These are phyloP conservation scores for Amphiduros pacificus DNA, from an alignment of 2,888 invertebrate species.

Conservation along the genomic window DNA sequence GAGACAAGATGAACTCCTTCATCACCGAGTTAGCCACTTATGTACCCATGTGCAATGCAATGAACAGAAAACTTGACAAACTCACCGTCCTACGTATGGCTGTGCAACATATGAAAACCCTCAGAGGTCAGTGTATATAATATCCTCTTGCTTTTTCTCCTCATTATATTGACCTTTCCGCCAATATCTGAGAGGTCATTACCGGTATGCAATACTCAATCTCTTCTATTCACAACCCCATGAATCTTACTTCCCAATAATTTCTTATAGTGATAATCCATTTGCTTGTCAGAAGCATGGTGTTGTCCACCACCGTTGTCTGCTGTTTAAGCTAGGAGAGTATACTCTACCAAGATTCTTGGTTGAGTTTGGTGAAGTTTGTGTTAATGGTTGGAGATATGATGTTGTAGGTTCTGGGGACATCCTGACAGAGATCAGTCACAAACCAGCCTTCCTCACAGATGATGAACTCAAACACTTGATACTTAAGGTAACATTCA, in stretches of 20 bases:
- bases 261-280: background rate
- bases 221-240: too few relatives aligned
- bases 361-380: background rate
- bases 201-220: too few relatives aligned
- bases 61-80: constrained; percentile 91
- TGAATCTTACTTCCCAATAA: too few relatives aligned
- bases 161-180: too few relatives aligned
- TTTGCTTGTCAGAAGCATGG: background rate
- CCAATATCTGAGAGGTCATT: too few relatives aligned
- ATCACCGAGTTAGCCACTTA: constrained; percentile 86
- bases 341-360: background rate
- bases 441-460: constrained; percentile 79
- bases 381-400: background rate
- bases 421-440: constrained; percentile 75
- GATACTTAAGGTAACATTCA: constrained; percentile 78
- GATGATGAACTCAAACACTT: constrained; percentile 85
- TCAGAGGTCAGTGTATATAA: constrained; percentile 64
- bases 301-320: background rate
- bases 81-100: constrained; percentile 87
- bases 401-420: constrained; percentile 66
- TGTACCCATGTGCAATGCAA: constrained; percentile 92
- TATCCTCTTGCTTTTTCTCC: too few relatives aligned
- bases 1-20: constrained; percentile 96
- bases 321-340: background rate
- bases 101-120: constrained; percentile 85